phyloP scores from a whole-genome alignment of 2,797 vertebrate genomes.

The Galago senegalensis region DNA sequence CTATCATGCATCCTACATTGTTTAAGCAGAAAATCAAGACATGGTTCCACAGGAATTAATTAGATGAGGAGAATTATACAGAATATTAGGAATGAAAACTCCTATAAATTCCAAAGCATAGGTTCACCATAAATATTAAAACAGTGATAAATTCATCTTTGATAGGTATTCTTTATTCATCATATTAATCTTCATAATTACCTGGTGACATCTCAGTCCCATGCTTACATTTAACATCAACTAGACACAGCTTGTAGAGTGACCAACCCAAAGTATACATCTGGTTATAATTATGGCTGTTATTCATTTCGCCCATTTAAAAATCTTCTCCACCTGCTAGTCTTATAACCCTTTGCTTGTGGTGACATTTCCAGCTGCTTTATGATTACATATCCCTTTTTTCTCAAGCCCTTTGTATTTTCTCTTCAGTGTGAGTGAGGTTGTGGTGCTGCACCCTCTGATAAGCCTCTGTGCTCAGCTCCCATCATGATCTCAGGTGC shows the following conservation, averaged over 20 bases:
- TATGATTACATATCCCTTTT: background rate
- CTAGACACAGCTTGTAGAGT: background rate
- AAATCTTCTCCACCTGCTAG: background rate
- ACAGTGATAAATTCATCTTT: constrained; percentile 25
- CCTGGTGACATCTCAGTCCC: background rate
- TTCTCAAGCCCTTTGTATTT: background rate
- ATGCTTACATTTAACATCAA: background rate
- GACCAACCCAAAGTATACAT: background rate
- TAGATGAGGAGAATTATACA: background rate
- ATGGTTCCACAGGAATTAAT: background rate
- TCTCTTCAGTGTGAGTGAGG: background rate
- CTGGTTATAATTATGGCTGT: background rate
- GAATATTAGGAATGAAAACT: background rate
- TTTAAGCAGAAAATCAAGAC: constrained; percentile 33
- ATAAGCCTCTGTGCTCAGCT: background rate
- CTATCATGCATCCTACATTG: background rate
- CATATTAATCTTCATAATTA: constrained; percentile 2
- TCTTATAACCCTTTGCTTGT: background rate
- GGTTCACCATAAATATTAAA: constrained; percentile 40
- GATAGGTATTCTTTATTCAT: background rate
- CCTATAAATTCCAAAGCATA: background rate
- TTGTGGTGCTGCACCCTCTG: background rate
- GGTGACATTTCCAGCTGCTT: background rate
- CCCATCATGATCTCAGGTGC: background rate
- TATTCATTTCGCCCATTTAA: background rate